Base-by-base conservation (phyloP, 2,888 invertebrate genomes). In the Orthosia cruda region DNA sequence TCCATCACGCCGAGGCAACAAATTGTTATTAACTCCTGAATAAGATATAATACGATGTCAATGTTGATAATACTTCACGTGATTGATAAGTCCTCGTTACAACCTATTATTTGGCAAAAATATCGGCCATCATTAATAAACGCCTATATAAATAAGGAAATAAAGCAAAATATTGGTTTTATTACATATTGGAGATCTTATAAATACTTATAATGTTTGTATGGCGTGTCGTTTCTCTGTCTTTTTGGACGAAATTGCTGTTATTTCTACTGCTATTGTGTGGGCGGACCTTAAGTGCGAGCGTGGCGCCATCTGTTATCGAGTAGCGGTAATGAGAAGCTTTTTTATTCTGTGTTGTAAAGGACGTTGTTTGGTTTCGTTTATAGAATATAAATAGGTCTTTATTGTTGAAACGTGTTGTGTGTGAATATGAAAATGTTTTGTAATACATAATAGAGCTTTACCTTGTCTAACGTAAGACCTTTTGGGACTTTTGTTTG, bases 301-400 rank as follows among this genome's bases (percentile, higher is more conserved):
- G 12, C 18, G 79, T 91, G 84, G 88, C 95, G 95, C 94, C 95
- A 95, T 94, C 95, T 95, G 68, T 90, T 87, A 79, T 72, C 81
- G 90, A 92, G 91, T 93, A 93, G 95, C 87, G 76, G 80, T 81
- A 93, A 89, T 89, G 80, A 58, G 26, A 62, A 66, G 18, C 54
- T 63, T 73, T 84, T 84, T 65, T 68, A 62, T 77, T 77, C 52
- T 26, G 58, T 26, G 61, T 55, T 55, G 61, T 75, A 54, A 66
- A 71, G 61, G 58, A 68, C n/a, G 67, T 63, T 84, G 67, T 76
- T 85, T 77, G 71, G 66, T 77, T 83, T 85, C 71, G 85, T 85
- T 85, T 77, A 69, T 64, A 52, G 81, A 81, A 85, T 85, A 71
- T 84, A 74, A 80, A 81, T 80, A 58, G 32, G 67, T 71, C 2